Evolutionary conservation across 2,113 vertebrate genomes (phyloP).

Genomic region (Pitta sordida): DNA sequence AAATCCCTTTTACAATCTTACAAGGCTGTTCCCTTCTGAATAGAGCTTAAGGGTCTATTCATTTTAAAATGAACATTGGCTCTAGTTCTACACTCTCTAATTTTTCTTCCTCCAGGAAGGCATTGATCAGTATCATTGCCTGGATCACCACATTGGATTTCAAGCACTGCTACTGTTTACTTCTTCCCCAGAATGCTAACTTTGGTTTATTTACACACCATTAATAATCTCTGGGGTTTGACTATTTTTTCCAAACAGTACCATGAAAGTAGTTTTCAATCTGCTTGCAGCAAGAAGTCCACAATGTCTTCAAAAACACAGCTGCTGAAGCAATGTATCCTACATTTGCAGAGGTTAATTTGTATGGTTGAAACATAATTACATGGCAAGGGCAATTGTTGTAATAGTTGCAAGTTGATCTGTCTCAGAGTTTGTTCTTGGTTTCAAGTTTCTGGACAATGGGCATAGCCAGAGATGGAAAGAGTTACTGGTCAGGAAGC

Average conservation of each 20-base stretch:
- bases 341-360: background rate
- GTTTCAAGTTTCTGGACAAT: background rate
- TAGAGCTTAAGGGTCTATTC: slow-evolving; percentile 17
- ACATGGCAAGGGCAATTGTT: background rate
- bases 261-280: slow-evolving; percentile 27
- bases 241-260: slow-evolving; percentile 8
- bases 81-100: slow-evolving; percentile 5
- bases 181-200: slow-evolving; percentile 10
- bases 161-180: slow-evolving; percentile 19
- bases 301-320: background rate
- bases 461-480: background rate
- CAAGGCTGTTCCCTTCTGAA: background rate
- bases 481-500: background rate
- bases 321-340: background rate
- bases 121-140: background rate
- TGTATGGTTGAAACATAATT: background rate
- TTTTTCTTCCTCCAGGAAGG: background rate
- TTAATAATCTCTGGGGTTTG: slow-evolving; percentile 19
- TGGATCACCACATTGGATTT: background rate
- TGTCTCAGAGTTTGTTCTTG: background rate
- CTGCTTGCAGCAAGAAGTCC: background rate
- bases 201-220: slow-evolving; percentile 31
- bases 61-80: background rate
- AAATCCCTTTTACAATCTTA: background rate
- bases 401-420: background rate